These are phyloP conservation scores for Neogale vison DNA, from an alignment of 2,113 vertebrate genomes.

Conservation along the genomic window DNA sequence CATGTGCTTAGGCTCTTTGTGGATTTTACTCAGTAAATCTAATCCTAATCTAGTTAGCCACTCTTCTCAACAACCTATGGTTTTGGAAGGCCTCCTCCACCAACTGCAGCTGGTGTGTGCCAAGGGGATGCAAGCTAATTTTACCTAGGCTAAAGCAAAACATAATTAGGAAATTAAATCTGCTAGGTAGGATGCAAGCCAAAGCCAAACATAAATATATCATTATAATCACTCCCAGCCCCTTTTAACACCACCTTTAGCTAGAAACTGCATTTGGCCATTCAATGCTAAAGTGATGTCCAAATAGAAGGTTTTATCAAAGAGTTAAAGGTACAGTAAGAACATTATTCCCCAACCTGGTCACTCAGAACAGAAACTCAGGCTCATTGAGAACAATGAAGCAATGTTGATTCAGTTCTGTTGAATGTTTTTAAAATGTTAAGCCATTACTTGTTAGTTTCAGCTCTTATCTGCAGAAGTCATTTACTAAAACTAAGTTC, in stretches of 20 bases:
- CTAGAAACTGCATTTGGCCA: not conserved
- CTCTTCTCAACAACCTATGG: slow-evolving; percentile 57
- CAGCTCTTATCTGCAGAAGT: slow-evolving; percentile 46
- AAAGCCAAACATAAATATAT: slow-evolving; percentile 49
- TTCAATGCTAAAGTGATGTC: not conserved
- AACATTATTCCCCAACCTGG: not conserved
- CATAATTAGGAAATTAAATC: slow-evolving; percentile 66
- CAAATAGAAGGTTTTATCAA: not conserved
- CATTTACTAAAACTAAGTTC: slow-evolving; percentile 46
- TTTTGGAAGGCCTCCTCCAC: slow-evolving; percentile 39
- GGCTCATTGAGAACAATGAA: not conserved
- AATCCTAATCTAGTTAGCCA: slow-evolving; percentile 55
- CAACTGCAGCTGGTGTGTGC: slow-evolving; percentile 36
- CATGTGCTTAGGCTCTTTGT: slow-evolving; percentile 39
- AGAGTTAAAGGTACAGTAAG: not conserved
- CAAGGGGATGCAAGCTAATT: slow-evolving; percentile 55
- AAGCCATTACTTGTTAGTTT: slow-evolving; percentile 13
- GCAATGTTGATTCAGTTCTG: not conserved
- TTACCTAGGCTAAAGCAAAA: slow-evolving; percentile 62
- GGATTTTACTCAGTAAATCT: slow-evolving; percentile 54
- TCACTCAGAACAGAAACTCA: not conserved
- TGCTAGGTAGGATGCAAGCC: slow-evolving; percentile 35
- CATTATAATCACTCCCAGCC: slow-evolving; percentile 21
- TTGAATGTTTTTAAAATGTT: slow-evolving; percentile 41
- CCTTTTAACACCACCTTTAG: not conserved